Percentiles rank a stretch among this genome's conserved stretches.
phyloP scores from a whole-genome alignment of 2,888 invertebrate species.

The Rutpela maculata region DNA sequence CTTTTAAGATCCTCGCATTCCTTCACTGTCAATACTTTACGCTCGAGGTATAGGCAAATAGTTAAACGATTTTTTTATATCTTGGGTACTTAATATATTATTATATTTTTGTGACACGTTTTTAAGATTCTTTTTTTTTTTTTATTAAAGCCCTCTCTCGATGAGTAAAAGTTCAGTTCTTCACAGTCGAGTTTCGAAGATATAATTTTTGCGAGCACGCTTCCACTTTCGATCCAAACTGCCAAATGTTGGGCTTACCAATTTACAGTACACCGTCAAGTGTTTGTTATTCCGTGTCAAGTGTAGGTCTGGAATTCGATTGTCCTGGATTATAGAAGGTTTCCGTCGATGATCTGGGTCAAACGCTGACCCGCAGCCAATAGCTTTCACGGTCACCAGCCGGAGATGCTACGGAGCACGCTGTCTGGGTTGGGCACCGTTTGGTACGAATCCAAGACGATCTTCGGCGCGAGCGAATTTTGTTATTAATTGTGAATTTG shows the following conservation, averaged over 20 bases:
- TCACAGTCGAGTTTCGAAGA: too few relatives aligned
- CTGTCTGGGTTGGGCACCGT: slow-evolving; percentile 32
- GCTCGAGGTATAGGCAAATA: too few relatives aligned
- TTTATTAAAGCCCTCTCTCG: too few relatives aligned
- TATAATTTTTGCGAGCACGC: slow-evolving; percentile 5
- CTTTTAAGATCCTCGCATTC: too few relatives aligned
- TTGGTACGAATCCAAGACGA: slow-evolving; percentile 16
- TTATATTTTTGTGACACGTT: too few relatives aligned
- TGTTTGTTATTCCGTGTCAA: slow-evolving; percentile 55
- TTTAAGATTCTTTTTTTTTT: too few relatives aligned
- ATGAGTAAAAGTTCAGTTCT: too few relatives aligned
- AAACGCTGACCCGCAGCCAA: slow-evolving; percentile 63
- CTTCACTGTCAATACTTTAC: too few relatives aligned
- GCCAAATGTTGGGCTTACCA: neutral
- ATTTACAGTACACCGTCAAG: slow-evolving; percentile 10
- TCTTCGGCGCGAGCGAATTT: slow-evolving; percentile 8
- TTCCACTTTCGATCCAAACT: slow-evolving; percentile 16
- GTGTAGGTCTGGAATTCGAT: slow-evolving; percentile 57
- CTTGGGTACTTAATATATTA: too few relatives aligned
- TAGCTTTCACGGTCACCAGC: slow-evolving; percentile 66
- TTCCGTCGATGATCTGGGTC: slow-evolving; percentile 61
- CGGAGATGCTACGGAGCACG: slow-evolving; percentile 43
- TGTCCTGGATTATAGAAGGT: slow-evolving; percentile 55
- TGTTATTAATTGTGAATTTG: slow-evolving; percentile 1
- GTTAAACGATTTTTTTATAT: too few relatives aligned